These are phyloP conservation scores for Delphinus delphis DNA, from an alignment of 2,113 vertebrate species.

Conservation along the genomic window DNA sequence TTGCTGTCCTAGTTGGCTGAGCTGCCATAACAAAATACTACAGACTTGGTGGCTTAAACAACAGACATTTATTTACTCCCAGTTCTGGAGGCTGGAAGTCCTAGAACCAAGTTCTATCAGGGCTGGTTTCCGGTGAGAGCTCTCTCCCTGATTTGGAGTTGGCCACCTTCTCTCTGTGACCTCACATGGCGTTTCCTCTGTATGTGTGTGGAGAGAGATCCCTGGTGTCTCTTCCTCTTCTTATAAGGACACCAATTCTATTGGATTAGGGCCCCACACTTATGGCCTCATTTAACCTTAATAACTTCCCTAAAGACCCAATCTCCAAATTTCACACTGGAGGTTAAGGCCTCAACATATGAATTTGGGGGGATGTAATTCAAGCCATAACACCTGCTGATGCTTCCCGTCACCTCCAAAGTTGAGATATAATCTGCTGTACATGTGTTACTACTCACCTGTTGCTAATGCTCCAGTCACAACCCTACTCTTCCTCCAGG, in stretches of 20 bases:
- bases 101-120: background rate
- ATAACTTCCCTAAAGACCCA: background rate
- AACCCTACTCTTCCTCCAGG: accelerated
- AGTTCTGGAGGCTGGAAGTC: no score
- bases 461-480: background rate
- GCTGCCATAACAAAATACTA: background rate
- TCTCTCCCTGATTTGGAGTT: background rate
- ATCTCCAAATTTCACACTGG: background rate
- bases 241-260: background rate
- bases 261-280: background rate
- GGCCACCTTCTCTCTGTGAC: background rate
- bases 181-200: background rate
- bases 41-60: background rate
- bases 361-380: background rate
- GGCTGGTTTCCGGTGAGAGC: no score
- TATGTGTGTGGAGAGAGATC: background rate
- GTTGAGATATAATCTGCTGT: background rate
- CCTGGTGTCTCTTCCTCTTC: background rate
- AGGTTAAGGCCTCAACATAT: background rate
- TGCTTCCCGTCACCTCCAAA: background rate
- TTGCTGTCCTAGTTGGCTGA: background rate
- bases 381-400: background rate
- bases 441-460: background rate
- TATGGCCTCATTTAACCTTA: background rate
- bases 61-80: background rate